These are phyloP conservation scores for Intellagama lesueurii DNA, from an alignment of 2,797 vertebrate species.

Conservation along the genomic window DNA sequence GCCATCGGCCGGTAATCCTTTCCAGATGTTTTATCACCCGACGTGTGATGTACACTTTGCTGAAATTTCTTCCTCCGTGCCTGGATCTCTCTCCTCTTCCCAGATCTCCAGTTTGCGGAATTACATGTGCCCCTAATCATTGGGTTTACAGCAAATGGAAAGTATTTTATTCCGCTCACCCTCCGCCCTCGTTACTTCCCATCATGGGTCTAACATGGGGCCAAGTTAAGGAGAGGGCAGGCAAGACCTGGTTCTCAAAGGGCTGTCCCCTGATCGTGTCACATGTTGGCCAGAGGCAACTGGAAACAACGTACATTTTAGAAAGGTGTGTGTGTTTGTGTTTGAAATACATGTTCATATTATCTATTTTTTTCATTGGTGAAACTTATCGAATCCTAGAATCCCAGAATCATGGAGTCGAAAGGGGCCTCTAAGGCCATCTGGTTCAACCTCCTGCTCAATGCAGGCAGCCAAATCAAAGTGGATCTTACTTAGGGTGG, in stretches of 20 bases:
- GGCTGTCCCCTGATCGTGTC: not conserved
- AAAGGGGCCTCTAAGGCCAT: no score
- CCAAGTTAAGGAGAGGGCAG: not conserved
- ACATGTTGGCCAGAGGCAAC: not conserved
- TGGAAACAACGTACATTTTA: not conserved
- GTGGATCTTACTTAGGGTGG: no score
- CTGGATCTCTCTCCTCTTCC: slow-evolving; percentile 1
- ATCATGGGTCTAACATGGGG: not conserved
- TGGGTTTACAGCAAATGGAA: not conserved
- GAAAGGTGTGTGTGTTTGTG: no score
- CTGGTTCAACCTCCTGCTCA: no score
- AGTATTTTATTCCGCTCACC: not conserved
- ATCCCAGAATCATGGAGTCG: no score
- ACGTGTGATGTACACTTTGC: slow-evolving; percentile 38
- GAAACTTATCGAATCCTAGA: no score
- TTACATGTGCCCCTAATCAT: slow-evolving; percentile 12
- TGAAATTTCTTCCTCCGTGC: not conserved
- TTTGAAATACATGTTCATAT: no score
- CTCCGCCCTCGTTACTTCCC: not conserved
- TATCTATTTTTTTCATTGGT: no score
- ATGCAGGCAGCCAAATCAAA: no score
- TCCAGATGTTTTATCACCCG: slow-evolving; percentile 58
- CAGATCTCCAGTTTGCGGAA: slow-evolving; percentile 4
- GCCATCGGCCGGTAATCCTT: slow-evolving; percentile 16
- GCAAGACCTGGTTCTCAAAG: not conserved